Conservation (phyloP, 2,113 vertebrate genomes). For the Neotragus pygmaeus region DNA sequence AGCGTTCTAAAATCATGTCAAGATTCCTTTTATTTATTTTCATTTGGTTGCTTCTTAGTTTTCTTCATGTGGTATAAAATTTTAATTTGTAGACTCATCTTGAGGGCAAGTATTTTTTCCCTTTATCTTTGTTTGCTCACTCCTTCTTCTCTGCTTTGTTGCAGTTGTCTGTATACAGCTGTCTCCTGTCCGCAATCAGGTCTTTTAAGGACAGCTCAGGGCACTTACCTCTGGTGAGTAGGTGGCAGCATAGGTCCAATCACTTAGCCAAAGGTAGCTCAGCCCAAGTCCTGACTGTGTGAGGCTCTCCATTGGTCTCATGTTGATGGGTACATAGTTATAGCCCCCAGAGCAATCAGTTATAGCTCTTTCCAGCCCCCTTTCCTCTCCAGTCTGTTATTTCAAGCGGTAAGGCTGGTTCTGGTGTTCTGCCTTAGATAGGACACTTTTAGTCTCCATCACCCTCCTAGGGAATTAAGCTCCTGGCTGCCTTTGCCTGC, state of each 20-base stretch:
- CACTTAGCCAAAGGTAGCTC: background rate
- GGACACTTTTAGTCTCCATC: background rate
- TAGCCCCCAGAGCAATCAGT: background rate
- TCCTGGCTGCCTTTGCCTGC: background rate
- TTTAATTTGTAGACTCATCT: background rate
- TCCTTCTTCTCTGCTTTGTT: background rate
- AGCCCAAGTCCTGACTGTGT: background rate
- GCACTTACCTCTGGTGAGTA: background rate
- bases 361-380: background rate
- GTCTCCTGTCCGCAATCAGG: background rate
- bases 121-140: background rate
- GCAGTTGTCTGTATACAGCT: background rate
- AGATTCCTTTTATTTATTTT: background rate
- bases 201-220: background rate
- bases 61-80: background rate
- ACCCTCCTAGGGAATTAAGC: background rate
- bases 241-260: background rate
- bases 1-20: background rate
- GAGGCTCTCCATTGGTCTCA: background rate
- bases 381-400: background rate
- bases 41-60: background rate
- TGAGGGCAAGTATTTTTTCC: background rate
- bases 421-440: background rate
- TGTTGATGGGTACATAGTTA: background rate
- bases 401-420: background rate